Conservation (phyloP, 1,140 invertebrate genomes). For the Carcinoscorpius rotundicauda region DNA sequence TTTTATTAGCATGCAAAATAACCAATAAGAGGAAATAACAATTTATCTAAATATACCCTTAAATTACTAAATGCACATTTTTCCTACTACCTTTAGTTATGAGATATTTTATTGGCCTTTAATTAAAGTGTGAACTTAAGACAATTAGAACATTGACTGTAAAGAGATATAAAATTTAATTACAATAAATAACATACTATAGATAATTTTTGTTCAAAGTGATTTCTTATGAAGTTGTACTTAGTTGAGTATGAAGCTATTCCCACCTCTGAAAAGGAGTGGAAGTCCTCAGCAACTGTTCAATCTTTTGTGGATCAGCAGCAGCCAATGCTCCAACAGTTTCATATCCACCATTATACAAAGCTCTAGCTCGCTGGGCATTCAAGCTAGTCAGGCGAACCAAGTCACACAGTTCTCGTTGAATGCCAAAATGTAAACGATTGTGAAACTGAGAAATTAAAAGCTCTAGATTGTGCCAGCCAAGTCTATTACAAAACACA, state of each 20-base stretch:
- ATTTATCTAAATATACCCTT: no score
- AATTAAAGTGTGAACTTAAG: no score
- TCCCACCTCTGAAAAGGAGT: conserved; percentile 50
- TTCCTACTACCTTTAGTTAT: no score
- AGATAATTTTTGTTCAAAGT: no score
- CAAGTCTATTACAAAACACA: conserved; percentile 79
- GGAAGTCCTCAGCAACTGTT: conserved; percentile 60
- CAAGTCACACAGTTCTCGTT: conserved; percentile 81
- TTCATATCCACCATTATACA: conserved; percentile 74
- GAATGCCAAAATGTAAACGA: conserved; percentile 85
- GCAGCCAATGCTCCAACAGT: conserved; percentile 61
- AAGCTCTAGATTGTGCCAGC: conserved; percentile 82
- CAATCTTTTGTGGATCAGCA: conserved; percentile 51
- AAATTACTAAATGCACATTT: no score
- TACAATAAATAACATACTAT: no score
- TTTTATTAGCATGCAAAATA: no score
- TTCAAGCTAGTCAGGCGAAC: conserved; percentile 73
- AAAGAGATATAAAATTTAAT: no score
- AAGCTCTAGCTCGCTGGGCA: conserved; percentile 63
- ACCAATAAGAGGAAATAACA: no score
- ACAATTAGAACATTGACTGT: no score
- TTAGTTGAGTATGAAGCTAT: not conserved
- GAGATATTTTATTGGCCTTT: no score
- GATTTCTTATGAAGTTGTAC: no score
- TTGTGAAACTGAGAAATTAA: conserved; percentile 86